Conservation (phyloP, 2,113 vertebrate species). For the Trachemys scripta region DNA sequence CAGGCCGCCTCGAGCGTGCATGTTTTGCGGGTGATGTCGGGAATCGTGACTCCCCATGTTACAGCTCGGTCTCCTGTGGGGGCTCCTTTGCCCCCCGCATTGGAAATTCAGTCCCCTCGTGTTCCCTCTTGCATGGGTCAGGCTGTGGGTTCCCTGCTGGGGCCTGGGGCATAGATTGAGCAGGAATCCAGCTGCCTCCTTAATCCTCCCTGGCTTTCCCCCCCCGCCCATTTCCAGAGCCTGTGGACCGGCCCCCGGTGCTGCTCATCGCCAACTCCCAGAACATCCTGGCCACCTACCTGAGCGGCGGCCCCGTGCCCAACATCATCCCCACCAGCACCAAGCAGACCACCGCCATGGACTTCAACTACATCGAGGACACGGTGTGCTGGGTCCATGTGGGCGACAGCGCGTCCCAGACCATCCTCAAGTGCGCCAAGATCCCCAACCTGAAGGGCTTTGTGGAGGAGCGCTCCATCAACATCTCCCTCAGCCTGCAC, state of each 20-base stretch:
- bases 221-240: slow-evolving; percentile 77
- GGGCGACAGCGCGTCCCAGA: slow-evolving; percentile 89
- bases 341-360: slow-evolving; percentile 97
- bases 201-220: neutral
- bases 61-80: neutral
- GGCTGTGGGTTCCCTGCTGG: neutral
- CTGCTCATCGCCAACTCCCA: slow-evolving; percentile 96
- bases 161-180: too few species aligned
- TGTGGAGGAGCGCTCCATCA: slow-evolving; percentile 88
- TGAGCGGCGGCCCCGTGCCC: slow-evolving; percentile 87
- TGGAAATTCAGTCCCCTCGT: neutral
- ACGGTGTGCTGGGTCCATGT: slow-evolving; percentile 96
- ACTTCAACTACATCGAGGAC: slow-evolving; percentile 93
- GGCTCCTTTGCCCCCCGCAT: neutral
- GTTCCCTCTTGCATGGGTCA: fast-evolving
- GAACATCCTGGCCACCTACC: slow-evolving; percentile 93
- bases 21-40: neutral
- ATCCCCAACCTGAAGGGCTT: slow-evolving; percentile 93
- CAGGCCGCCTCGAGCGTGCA: too few species aligned
- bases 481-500: slow-evolving; percentile 96
- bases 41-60: neutral
- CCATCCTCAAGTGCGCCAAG: slow-evolving; percentile 92
- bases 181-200: neutral
- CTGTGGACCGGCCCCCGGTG: slow-evolving; percentile 91
- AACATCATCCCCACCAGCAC: slow-evolving; percentile 89